Conservation (phyloP, 2,888 invertebrate species). For the Tachina fera region DNA sequence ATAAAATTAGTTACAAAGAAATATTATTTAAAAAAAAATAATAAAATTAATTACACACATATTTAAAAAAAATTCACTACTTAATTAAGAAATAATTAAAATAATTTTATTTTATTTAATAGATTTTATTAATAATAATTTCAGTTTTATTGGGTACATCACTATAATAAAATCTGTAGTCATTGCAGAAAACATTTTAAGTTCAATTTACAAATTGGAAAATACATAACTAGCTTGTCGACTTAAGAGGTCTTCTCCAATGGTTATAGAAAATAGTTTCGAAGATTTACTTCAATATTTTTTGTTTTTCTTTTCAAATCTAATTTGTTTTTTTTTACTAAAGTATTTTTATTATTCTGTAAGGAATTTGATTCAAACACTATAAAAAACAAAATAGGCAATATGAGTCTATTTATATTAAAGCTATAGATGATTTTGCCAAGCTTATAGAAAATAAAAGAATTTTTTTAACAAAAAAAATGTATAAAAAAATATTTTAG, state of each 20-base stretch:
- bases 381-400: constrained; percentile 1
- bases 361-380: constrained; percentile 4
- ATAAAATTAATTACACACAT: constrained; percentile 19
- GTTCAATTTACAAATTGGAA: neutral
- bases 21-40: neutral
- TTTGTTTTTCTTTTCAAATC: neutral
- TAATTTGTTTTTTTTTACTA: neutral
- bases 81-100: constrained; percentile 49
- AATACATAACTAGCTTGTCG: neutral
- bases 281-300: constrained; percentile 4
- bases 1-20: constrained; percentile 41
- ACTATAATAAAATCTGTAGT: constrained; percentile 2
- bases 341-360: neutral
- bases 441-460: no score
- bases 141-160: neutral
- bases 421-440: no score
- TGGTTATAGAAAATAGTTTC: neutral
- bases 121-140: constrained; percentile 8
- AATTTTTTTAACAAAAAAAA: no score
- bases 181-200: neutral
- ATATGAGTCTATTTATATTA: neutral
- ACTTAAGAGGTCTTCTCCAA: neutral
- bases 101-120: constrained; percentile 18
- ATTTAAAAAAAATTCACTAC: constrained; percentile 48
- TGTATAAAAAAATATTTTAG: no score